Percentiles rank a stretch among this genome's conserved stretches.
Evolutionary conservation across 2,888 invertebrate genomes (phyloP).

Genomic region (Drosophila demipolita): DNA sequence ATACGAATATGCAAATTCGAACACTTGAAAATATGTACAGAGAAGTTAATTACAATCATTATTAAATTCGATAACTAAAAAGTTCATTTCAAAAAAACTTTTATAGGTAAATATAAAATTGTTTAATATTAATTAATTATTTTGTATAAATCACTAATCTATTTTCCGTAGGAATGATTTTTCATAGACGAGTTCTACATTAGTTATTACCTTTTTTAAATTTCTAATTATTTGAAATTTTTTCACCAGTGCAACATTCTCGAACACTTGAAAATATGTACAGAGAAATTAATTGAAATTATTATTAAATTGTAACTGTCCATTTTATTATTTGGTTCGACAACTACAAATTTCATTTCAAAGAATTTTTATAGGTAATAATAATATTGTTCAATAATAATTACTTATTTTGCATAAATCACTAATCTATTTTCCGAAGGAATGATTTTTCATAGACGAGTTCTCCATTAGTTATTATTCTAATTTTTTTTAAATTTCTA

Average conservation of each 20-base stretch:
- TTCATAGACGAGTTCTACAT: background rate
- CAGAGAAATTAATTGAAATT: background rate
- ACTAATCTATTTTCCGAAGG: background rate
- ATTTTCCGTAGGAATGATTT: background rate
- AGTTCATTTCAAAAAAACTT: background rate
- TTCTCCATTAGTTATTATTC: background rate
- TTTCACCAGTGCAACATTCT: constrained; percentile 17
- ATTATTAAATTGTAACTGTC: background rate
- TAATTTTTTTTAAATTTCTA: background rate
- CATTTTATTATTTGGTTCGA: background rate
- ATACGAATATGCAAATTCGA: background rate
- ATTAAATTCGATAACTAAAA: background rate
- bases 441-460: background rate
- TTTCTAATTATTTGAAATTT: background rate
- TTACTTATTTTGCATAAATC: background rate
- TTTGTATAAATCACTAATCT: background rate
- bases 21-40: background rate
- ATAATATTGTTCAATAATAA: background rate
- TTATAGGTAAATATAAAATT: background rate
- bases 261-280: background rate
- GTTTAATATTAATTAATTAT: background rate
- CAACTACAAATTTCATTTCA: background rate
- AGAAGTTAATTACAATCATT: background rate
- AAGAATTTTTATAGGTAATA: background rate
- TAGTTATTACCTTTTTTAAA: background rate